These are phyloP conservation scores for Sebastes taczanowskii DNA, from an alignment of 2,797 vertebrate species.

Conservation along the genomic window DNA sequence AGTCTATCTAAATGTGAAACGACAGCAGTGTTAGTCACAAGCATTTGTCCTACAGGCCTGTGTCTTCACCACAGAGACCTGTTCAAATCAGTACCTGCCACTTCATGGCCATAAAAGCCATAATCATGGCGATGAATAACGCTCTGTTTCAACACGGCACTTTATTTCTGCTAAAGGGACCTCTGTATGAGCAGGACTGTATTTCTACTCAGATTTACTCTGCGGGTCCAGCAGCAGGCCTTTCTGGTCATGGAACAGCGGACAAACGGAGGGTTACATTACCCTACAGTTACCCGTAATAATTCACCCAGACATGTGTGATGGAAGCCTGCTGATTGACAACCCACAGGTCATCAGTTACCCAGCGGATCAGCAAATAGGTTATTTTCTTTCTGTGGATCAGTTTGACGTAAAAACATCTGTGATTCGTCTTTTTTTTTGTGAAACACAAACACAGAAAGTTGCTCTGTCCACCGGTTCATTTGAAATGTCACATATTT, in stretches of 20 bases:
- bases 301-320: neutral
- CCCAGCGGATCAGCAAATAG: conserved; percentile 2
- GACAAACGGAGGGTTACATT: neutral
- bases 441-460: neutral
- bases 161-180: neutral
- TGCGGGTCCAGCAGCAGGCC: neutral
- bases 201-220: neutral
- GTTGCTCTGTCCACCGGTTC: neutral
- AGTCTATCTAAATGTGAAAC: neutral
- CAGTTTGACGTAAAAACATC: neutral
- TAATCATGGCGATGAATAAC: conserved; percentile 17
- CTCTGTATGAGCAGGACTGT: neutral
- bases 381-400: neutral
- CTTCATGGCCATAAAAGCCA: conserved; percentile 2
- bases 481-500: neutral
- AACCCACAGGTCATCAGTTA: neutral
- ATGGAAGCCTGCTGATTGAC: neutral
- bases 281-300: neutral
- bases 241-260: neutral
- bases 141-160: neutral
- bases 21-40: neutral
- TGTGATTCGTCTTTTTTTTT: neutral
- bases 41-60: neutral
- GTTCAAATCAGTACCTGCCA: neutral
- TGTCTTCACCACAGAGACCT: neutral